Evolutionary conservation across 2,113 vertebrate species (phyloP), one percentile per base, ranked within the genome.

Genomic region (Hippotragus niger): DNA sequence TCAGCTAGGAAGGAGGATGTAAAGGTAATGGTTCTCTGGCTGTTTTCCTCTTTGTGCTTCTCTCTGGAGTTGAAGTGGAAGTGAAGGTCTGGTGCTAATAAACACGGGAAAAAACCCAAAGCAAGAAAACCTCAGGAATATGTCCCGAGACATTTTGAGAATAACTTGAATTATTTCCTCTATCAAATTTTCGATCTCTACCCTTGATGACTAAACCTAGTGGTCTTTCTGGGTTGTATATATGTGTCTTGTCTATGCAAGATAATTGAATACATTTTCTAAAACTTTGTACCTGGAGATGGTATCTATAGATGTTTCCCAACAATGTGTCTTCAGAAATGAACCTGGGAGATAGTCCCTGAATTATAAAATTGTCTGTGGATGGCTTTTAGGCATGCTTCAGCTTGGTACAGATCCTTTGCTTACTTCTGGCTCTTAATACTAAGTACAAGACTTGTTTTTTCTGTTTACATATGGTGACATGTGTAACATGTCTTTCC

Each of bases 1-100:
- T 84, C 50, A 4, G 76, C 50, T 11, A 43, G 88, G 80, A 89
- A 97, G 81, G 97, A 98, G 36, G 45, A 98, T 90, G 43, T 0
- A 0, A 98, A 98, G 99, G 99, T 99, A 95, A 96, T 19, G 19
- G 36, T 74, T 84, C 52, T 40, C 91, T 90, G 86, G 2, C 45
- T 92, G 1, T 10, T 17, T 55, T 64, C 55, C 87, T 55, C 81
- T 91, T 40, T 47, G 33, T 0, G 6, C 3, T 7, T 86, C 21
- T 52, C 23, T 36, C 64, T 11, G 23, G 25, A 60, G 67, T 83
- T 11, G 29, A 25, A 67, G 76, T 80, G 45, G 67, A 60, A 57
- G 36, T 47, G 36, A 94, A n/a, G 31, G 76, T 74, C 47, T 45
- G 31, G 31, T 11, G 50, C 31, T 81, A 50, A 92, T 50, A 57